Evolutionary conservation across 1,140 invertebrate species (phyloP), one percentile per base, ranked within the genome.

Genomic region (Diploscapter pachys): DNA sequence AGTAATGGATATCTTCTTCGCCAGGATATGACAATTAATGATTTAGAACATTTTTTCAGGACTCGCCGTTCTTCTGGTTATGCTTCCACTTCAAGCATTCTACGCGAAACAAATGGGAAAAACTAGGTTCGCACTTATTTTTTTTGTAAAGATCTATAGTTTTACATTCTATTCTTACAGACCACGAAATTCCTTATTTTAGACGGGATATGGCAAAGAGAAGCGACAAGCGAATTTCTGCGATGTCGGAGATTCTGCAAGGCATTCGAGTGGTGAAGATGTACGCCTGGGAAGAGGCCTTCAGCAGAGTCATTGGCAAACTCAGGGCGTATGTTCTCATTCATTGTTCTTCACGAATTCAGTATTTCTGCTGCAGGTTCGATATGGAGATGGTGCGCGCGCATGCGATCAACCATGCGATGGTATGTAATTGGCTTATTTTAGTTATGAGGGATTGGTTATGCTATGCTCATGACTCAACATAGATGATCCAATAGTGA

Each of bases 211-310:
- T 79, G 13, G 77, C 77, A n/a, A 31, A 51, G n/a, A 4, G 76
- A 50, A 55, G 76, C 4, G 78, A 79, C 64, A 80, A 79, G 64
- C 4, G 78, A 48, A 79, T 79, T 52, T 64, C 56, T 49, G 78
- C 80, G 4, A 93, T 94, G 83, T 92, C 91, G 65, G 95, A 98
- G 88, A 89, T 93, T 77, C 88, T 98, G 59, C 89, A 89, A 79
- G 94, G 94, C 31, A 93, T 97, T 31, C 71, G 59, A 51, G 71
- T 72, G 6, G 65, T 72, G 61, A 98, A 98, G 87, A 89, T 95
- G 64, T 92, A 95, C 86, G 91, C 93, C 13, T 98, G 94, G 94
- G 94, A 98, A 86, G 89, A 91, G 59, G 90, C 92, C 84, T 98
- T 98, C 83, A 72, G 76, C 4, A 50, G 63, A 31, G 52, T 78